Evolutionary conservation across 2,113 vertebrate genomes (phyloP).

Genomic region (Microtus richardsoni): DNA sequence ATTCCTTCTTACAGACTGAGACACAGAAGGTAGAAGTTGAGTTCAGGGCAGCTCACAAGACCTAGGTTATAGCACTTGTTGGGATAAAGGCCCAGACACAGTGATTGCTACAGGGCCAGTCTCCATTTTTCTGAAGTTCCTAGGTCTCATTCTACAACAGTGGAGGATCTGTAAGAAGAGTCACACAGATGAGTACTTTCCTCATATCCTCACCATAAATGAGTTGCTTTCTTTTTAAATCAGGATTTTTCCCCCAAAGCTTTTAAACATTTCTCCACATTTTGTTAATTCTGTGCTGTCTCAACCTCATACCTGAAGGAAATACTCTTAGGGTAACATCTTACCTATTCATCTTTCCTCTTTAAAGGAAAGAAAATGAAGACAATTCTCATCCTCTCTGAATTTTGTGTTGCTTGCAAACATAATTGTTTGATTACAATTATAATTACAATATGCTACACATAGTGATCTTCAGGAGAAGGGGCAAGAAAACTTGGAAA

Average conservation of each 20-base stretch:
- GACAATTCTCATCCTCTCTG: background rate
- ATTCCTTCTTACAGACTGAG: background rate
- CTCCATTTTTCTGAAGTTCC: background rate
- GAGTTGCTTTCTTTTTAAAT: background rate
- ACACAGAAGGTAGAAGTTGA: rapidly evolving
- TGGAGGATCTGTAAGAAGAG: background rate
- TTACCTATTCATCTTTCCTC: background rate
- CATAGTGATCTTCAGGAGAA: background rate
- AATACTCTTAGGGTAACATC: background rate
- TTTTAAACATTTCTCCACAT: background rate
- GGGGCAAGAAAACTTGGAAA: background rate
- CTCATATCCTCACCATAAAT: background rate
- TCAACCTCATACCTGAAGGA: background rate
- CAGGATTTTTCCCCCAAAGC: background rate
- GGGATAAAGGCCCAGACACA: rapidly evolving
- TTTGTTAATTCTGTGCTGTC: background rate
- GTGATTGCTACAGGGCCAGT: rapidly evolving
- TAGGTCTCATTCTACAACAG: background rate
- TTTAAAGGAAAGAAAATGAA: background rate
- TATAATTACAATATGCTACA: no score
- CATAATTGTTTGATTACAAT: background rate
- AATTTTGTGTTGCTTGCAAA: background rate
- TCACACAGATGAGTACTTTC: background rate
- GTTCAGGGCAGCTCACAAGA: background rate
- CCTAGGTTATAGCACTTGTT: background rate